These are phyloP conservation scores for Malurus elegans DNA, from an alignment of 2,113 vertebrate genomes.

Conservation along the genomic window DNA sequence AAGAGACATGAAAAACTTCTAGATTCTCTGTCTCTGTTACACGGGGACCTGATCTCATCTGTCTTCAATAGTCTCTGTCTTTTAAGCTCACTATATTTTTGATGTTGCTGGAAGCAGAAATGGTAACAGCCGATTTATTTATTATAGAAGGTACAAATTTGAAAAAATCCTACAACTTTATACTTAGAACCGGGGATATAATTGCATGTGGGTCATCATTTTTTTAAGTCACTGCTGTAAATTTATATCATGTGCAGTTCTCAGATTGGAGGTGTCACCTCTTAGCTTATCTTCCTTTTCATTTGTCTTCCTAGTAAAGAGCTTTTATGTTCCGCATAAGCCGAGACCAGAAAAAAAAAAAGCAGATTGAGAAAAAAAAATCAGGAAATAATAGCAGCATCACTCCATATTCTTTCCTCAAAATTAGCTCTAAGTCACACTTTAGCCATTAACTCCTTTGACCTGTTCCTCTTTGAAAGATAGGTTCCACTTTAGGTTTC, in stretches of 20 bases:
- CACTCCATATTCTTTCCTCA: neutral
- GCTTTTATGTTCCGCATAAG: neutral
- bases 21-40: neutral
- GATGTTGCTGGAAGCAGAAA: neutral
- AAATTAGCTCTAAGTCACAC: slow-evolving; percentile 57
- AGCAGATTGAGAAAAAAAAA: neutral
- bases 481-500: slow-evolving; percentile 32
- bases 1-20: neutral
- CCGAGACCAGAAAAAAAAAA: neutral
- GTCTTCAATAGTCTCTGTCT: neutral
- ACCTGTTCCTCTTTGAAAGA: slow-evolving; percentile 56
- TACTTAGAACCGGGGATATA: neutral
- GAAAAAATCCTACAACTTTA: neutral
- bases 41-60: neutral
- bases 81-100: neutral
- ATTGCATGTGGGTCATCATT: neutral
- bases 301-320: neutral
- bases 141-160: neutral
- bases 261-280: neutral
- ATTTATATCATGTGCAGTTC: neutral
- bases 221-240: neutral
- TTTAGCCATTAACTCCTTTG: slow-evolving; percentile 67
- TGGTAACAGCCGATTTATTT: neutral
- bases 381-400: neutral
- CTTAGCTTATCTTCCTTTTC: slow-evolving; percentile 6